Conservation (phyloP, 2,888 invertebrate species). For the Pterostichus madidus region DNA sequence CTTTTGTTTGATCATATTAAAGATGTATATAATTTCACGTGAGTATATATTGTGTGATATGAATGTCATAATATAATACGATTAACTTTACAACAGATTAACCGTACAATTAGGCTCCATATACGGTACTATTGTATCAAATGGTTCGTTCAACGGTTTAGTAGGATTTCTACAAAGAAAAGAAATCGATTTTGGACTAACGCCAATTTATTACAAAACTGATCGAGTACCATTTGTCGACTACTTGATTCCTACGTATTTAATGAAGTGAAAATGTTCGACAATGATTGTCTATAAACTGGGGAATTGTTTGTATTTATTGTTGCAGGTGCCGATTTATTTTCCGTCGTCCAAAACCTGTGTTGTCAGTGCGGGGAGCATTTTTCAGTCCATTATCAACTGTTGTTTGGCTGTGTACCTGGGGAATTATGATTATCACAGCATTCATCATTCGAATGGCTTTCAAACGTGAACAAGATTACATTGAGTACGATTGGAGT, state of each 20-base stretch:
- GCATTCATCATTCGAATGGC: conserved; percentile 21
- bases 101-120: conserved; percentile 79
- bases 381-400: conserved; percentile 49
- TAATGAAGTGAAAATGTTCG: conserved; percentile 29
- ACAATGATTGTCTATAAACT: too few relatives aligned
- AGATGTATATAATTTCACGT: conserved; percentile 85
- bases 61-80: background rate
- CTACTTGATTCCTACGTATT: conserved; percentile 66
- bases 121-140: conserved; percentile 82
- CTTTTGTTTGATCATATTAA: conserved; percentile 45
- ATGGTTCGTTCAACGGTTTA: conserved; percentile 83
- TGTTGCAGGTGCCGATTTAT: conserved; percentile 82
- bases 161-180: conserved; percentile 80
- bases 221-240: conserved; percentile 78
- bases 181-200: conserved; percentile 83
- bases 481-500: conserved; percentile 77
- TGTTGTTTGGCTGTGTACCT: conserved; percentile 67
- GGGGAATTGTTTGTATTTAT: too few relatives aligned
- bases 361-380: conserved; percentile 69
- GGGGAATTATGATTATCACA: conserved; percentile 67
- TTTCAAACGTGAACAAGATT: conserved; percentile 47
- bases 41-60: conserved; percentile 71
- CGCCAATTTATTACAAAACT: conserved; percentile 82
- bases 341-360: conserved; percentile 83
- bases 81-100: conserved; percentile 74